Evolutionary conservation across 2,797 vertebrate genomes (phyloP).

Genomic region (Alectoris magna): DNA sequence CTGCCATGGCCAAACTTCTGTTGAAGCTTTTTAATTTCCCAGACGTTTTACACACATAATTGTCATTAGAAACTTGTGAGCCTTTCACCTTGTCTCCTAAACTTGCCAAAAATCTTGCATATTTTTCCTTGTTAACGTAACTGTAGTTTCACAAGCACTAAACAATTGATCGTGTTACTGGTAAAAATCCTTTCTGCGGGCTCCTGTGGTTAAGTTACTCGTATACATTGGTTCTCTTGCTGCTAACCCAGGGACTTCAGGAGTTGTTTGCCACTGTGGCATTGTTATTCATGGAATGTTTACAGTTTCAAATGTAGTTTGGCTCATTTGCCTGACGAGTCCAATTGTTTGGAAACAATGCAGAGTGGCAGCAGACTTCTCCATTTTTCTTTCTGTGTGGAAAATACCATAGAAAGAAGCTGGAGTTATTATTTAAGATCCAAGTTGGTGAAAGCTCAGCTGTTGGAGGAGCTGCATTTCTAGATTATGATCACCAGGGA

Average conservation of each 20-base stretch:
- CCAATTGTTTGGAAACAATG: constrained; percentile 52
- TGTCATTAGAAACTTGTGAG: constrained; percentile 47
- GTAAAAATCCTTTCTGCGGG: not conserved
- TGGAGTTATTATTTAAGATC: not conserved
- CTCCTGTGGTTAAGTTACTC: constrained; percentile 28
- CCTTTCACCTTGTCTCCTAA: constrained; percentile 32
- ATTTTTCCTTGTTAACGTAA: constrained; percentile 23
- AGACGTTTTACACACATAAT: constrained; percentile 7
- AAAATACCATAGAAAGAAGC: constrained; percentile 25
- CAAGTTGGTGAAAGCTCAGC: constrained; percentile 28
- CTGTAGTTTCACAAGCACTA: constrained; percentile 16
- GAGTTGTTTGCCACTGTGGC: constrained; percentile 23
- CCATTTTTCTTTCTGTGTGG: constrained; percentile 42
- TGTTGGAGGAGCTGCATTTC: not conserved
- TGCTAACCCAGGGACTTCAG: not conserved
- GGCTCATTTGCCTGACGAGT: constrained; percentile 17
- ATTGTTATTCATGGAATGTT: constrained; percentile 3
- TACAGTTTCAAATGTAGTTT: constrained; percentile 33
- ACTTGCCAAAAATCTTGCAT: constrained; percentile 41
- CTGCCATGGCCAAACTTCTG: constrained; percentile 9
- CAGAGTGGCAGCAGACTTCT: constrained; percentile 40
- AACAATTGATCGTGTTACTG: constrained; percentile 27
- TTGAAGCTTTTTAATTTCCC: constrained; percentile 55
- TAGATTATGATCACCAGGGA: not conserved
- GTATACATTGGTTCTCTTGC: not conserved